Conservation (phyloP, 2,797 vertebrate species). For the Myotis pilosus region DNA sequence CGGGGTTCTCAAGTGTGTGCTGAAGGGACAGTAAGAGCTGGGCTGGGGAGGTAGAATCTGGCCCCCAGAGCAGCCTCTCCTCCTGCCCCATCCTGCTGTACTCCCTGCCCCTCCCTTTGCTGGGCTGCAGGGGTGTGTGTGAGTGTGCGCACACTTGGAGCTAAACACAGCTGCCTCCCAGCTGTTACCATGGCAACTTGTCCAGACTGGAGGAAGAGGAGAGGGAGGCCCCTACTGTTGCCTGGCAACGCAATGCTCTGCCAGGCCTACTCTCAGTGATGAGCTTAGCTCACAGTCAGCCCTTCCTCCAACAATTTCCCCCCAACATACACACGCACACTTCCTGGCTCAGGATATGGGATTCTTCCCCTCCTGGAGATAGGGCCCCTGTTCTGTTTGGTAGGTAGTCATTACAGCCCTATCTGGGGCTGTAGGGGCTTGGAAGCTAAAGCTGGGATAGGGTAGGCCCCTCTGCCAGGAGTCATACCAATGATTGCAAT, state of each 20-base stretch:
- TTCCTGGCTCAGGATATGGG: slow-evolving; percentile 36
- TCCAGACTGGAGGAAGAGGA: slow-evolving; percentile 74
- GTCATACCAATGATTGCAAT: background rate
- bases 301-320: slow-evolving; percentile 35
- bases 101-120: slow-evolving; percentile 42
- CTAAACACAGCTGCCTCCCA: slow-evolving; percentile 80
- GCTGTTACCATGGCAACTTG: slow-evolving; percentile 78
- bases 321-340: background rate
- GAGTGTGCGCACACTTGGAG: slow-evolving; percentile 68
- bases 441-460: background rate
- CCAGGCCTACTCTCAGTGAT: slow-evolving; percentile 72
- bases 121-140: slow-evolving; percentile 69
- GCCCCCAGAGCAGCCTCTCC: background rate
- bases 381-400: background rate
- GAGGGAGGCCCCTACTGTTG: slow-evolving; percentile 75
- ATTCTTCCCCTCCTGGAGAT: background rate
- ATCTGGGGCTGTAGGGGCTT: background rate
- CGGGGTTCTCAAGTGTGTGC: background rate
- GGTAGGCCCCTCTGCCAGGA: background rate
- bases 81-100: background rate
- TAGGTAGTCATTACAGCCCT: background rate
- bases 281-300: slow-evolving; percentile 70
- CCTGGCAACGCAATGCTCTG: slow-evolving; percentile 77
- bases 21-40: background rate
- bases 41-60: background rate